Base-by-base conservation (phyloP, 2,888 invertebrate species). In the Phorcus lineatus region DNA sequence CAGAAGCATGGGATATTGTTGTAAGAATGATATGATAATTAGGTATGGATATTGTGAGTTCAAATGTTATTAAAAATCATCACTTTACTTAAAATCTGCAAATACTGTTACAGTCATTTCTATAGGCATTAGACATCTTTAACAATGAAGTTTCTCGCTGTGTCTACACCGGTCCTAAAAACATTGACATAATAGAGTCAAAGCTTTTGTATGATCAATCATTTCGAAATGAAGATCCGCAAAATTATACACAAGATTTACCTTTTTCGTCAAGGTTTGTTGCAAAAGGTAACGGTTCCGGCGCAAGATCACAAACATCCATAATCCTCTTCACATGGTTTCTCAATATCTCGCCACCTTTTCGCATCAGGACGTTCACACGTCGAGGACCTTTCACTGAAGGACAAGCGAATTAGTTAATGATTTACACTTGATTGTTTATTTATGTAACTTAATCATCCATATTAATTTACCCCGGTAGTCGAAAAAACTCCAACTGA, bases 281-380 rank as follows among this genome's bases (percentile, higher is more conserved):
- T 40, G 87, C 87, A 47, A 86, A 87, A 9, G 62, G 54, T 19
- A 53, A 4, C 6, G 40, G 22, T 54, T 86, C 84, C n/a, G 86
- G 86, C 3, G 84, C 84, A 0, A 92, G 83, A n/a, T 85, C 82
- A n/a, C 91, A 91, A 36, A 87, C 83, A 16, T 86, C 87, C n/a
- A 92, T 86, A 9, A 92, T 86, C 11, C 86, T 87, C 82, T 90
- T 86, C 85, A 91, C 83, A 81, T 92, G 92, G 7, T 90, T 86
- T 52, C 85, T 83, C 36, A 92, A 78, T 17, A 81, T 84, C 40
- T 85, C 82, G 1, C 92, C 92, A 16, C 92, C 92, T 80, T 88
- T 76, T 74, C 87, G 85, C 87, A 91, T 86, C 52, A 92, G 81
- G 17, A 92, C 86, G 70, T 91, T 89, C 6, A 91, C 89, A 24